phyloP scores from a whole-genome alignment of 2,888 invertebrate species.

The Syritta pipiens region DNA sequence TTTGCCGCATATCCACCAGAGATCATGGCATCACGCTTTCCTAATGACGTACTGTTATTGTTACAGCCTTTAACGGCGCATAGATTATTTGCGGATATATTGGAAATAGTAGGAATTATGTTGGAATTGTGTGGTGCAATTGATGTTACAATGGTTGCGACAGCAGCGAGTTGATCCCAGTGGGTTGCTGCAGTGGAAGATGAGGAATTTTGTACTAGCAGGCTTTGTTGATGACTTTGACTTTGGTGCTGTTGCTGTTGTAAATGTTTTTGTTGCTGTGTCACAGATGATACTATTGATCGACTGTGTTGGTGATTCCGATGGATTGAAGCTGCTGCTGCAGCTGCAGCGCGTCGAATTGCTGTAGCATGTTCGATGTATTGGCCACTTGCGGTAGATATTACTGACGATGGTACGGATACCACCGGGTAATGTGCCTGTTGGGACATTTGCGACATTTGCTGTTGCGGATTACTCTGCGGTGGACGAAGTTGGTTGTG shows the following conservation, averaged over 20 bases:
- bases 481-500: conserved; percentile 71
- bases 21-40: conserved; percentile 79
- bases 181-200: conserved; percentile 70
- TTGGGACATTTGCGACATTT: conserved; percentile 78
- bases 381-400: conserved; percentile 62
- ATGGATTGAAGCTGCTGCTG: conserved; percentile 18
- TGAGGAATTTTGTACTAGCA: conserved; percentile 72
- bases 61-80: conserved; percentile 7
- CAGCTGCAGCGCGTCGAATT: conserved; percentile 63
- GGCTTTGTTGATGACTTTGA: conserved; percentile 71
- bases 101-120: conserved; percentile 69
- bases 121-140: conserved; percentile 72
- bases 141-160: conserved; percentile 75
- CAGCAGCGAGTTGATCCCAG: conserved; percentile 77
- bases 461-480: conserved; percentile 74
- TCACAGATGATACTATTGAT: neutral
- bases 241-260: conserved; percentile 73
- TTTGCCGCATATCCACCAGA: conserved; percentile 79
- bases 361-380: conserved; percentile 68
- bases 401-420: conserved; percentile 68
- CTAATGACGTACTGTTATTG: conserved; percentile 69
- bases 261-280: conserved; percentile 30
- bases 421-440: conserved; percentile 76
- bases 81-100: conserved; percentile 61
- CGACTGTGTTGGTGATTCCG: conserved; percentile 20